Base-by-base conservation (phyloP, 1,140 invertebrate genomes). In the Aporrectodea caliginosa region DNA sequence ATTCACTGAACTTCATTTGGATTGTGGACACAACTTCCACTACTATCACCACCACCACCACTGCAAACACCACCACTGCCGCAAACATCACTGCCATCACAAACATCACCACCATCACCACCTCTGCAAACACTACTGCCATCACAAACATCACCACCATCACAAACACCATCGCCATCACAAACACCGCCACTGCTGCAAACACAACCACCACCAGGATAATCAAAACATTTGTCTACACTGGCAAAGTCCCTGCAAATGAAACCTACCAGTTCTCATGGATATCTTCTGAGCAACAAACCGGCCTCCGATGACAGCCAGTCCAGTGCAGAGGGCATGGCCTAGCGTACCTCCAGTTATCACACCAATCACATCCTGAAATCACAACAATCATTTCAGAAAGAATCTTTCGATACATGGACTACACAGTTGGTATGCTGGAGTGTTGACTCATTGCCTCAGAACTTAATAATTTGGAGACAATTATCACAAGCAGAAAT, bases 231-330 rank as follows among this genome's bases (percentile, higher is more conserved):
- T 58, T 12, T 12, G 22, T 12, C 43, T 58, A n/a, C n/a, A n/a
- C n/a, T 58, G 43, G 22, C 6, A 58, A 22, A 58, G 43, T 12
- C 43, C 43, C 22, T 58, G 6, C 43, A 58, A n/a, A n/a, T 58
- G 22, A 78, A 34, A 35, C 85, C 86, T 88, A 95, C 94, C 93
- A 88, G 93, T 94, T 89, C 92, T 87, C 6, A 95, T 94, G 82
- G 97, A 98, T 87, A 99, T 98, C 89, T 92, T 94, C 87, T 97
- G 94, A 73, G 98, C 96, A 79, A 99, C 93, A 88, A 99, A 93
- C 83, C 96, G 90, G 12, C 98, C 98, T 30, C 96, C 97, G 80
- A 99, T 90, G 69, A 99, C 98, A 84, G 98, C 97, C 82, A 99
- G 89, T 16, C 96, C 95, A 14, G 97, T 99, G 89, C 97, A 99